These are phyloP conservation scores for Acrossocheilus wenchowensis DNA, from an alignment of 2,797 vertebrate species.

Conservation along the genomic window DNA sequence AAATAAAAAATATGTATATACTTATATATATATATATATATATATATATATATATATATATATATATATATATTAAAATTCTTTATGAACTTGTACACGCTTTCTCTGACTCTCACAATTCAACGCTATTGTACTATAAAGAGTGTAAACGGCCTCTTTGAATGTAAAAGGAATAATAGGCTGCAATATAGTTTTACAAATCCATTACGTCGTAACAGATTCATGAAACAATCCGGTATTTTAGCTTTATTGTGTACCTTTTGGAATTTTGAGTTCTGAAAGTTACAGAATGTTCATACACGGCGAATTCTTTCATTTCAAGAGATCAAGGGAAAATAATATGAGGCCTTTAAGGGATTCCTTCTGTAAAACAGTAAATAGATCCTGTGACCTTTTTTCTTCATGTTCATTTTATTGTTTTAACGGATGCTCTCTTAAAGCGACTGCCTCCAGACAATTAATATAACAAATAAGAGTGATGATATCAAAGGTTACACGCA, in stretches of 20 bases:
- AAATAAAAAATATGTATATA: not conserved
- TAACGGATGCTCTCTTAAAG: not conserved
- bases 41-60: too few species aligned
- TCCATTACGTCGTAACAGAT: not conserved
- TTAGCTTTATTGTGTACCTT: not conserved
- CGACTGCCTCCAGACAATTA: not conserved
- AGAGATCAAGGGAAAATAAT: not conserved
- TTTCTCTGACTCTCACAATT: not conserved
- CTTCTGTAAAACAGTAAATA: not conserved
- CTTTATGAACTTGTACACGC: not conserved
- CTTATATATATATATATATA: not conserved
- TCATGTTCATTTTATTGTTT: not conserved
- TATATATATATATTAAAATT: too few species aligned
- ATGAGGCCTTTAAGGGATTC: not conserved
- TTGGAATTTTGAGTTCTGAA: not conserved
- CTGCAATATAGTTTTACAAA: not conserved
- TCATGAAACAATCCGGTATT: not conserved
- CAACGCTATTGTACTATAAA: not conserved
- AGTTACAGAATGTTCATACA: not conserved
- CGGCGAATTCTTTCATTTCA: not conserved
- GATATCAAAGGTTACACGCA: constrained; percentile 7
- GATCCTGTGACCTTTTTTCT: not conserved
- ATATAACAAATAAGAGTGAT: not conserved
- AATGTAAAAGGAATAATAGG: not conserved
- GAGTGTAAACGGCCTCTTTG: not conserved